Evolutionary conservation across 2,888 invertebrate genomes (phyloP), one percentile per base, ranked within the genome.

Genomic region (Seira musarum): DNA sequence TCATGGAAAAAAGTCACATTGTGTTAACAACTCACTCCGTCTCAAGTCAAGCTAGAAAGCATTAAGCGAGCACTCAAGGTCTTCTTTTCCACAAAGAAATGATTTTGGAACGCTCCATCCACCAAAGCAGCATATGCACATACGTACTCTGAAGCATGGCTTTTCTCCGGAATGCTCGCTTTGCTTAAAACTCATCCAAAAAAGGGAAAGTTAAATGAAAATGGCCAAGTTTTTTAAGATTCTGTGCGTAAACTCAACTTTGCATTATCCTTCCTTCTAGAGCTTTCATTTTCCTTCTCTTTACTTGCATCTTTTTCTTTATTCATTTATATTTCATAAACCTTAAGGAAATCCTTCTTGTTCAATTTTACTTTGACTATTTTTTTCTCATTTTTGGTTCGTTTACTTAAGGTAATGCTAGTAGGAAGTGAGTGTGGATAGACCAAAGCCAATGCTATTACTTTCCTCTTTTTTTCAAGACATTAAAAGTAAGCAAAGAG

Each of bases 271-370:
- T n/a, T n/a, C 17, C 60, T 60, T n/a, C 60, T 8, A 13, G 17
- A 63, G 5, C 63, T 35, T 17, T 5, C 3, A 40, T 15, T 66
- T 40, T 30, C 40, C 15, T 35, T 46, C 5, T 35, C 53, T 57
- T 63, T n/a, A n/a, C n/a, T n/a, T n/a, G n/a, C n/a, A n/a, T n/a
- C n/a, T n/a, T n/a, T n/a, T n/a, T n/a, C n/a, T 76, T 46, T 35
- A 69, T 69, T 76, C 76, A 76, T 72, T 46, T 79, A 79, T 79
- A 72, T 72, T 79, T 49, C 68, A 79, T 72, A 79, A 71, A 60
- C 30, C 25, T 77, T 22, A 53, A n/a, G n/a, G n/a, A n/a, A n/a
- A n/a, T 68, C 57, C 21, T 57, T 13, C 30, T 60, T 69, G 19
- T 30, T 67, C 40, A 19, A 22, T 17, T 65, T 22, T 35, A 10